phyloP scores from a whole-genome alignment of 2,113 vertebrate species.

The Labeo rohita region DNA sequence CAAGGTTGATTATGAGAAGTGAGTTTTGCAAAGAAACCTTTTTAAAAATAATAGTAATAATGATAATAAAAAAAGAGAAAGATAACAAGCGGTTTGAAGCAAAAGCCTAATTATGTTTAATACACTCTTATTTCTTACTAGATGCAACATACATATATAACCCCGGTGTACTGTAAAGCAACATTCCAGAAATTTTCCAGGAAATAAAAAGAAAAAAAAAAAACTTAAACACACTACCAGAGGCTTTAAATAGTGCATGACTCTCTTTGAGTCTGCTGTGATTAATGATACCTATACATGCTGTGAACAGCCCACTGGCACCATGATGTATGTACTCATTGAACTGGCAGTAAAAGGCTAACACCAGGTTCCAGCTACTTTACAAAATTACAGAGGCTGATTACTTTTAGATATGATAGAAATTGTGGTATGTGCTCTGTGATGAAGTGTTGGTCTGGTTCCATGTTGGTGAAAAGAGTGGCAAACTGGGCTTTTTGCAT shows the following conservation, averaged over 20 bases:
- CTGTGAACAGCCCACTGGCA: background rate
- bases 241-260: background rate
- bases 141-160: no score
- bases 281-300: constrained; percentile 28
- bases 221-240: background rate
- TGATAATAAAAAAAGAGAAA: background rate
- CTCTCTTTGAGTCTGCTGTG: background rate
- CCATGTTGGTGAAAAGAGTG: background rate
- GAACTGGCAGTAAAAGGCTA: constrained; percentile 21
- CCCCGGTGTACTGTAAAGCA: no score
- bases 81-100: background rate
- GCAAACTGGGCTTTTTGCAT: no score
- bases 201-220: background rate
- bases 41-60: background rate
- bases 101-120: background rate
- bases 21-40: background rate
- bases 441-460: background rate
- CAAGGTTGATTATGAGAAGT: background rate
- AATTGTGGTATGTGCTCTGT: background rate
- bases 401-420: constrained; percentile 12
- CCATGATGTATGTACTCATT: constrained; percentile 15
- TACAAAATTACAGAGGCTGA: background rate
- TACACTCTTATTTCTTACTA: background rate
- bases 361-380: constrained; percentile 4
- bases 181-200: constrained; percentile 3